phyloP scores from a whole-genome alignment of 2,888 invertebrate species.

The Ypsolopha sequella region DNA sequence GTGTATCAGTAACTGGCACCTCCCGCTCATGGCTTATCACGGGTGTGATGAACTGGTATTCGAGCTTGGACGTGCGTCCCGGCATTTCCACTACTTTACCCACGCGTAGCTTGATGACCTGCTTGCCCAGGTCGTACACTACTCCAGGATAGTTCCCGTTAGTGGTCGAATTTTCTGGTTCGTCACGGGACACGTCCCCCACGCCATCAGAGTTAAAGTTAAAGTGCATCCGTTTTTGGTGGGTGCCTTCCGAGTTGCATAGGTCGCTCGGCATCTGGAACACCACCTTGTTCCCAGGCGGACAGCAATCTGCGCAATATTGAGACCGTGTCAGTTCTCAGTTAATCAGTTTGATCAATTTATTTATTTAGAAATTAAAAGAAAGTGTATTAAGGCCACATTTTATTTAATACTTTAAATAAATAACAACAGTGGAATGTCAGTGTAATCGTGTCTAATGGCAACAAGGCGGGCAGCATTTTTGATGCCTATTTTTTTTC shows the following conservation, averaged over 20 bases:
- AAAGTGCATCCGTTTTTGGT: constrained; percentile 54
- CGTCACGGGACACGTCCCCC: constrained; percentile 50
- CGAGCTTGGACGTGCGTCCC: constrained; percentile 49
- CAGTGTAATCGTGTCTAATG: too few relatives aligned
- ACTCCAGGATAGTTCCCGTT: constrained; percentile 45
- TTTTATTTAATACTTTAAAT: too few relatives aligned
- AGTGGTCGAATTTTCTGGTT: constrained; percentile 38
- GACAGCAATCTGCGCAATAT: constrained; percentile 64
- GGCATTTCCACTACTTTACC: constrained; percentile 50
- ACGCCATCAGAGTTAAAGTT: constrained; percentile 51
- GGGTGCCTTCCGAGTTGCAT: constrained; percentile 49
- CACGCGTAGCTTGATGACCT: constrained; percentile 54
- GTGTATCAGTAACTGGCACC: constrained; percentile 39
- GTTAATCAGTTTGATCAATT: too few relatives aligned
- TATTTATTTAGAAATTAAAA: too few relatives aligned
- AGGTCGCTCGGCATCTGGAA: constrained; percentile 56
- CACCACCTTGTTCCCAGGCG: constrained; percentile 57
- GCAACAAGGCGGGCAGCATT: too few relatives aligned
- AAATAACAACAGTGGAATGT: too few relatives aligned
- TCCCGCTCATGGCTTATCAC: constrained; percentile 25
- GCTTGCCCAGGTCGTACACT: constrained; percentile 39
- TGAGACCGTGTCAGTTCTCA: neutral
- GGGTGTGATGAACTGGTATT: constrained; percentile 58
- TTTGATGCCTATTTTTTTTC: constrained; percentile 20
- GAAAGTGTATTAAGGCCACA: too few relatives aligned